phyloP scores from a whole-genome alignment of 2,888 invertebrate genomes.

The Spodoptera littoralis region DNA sequence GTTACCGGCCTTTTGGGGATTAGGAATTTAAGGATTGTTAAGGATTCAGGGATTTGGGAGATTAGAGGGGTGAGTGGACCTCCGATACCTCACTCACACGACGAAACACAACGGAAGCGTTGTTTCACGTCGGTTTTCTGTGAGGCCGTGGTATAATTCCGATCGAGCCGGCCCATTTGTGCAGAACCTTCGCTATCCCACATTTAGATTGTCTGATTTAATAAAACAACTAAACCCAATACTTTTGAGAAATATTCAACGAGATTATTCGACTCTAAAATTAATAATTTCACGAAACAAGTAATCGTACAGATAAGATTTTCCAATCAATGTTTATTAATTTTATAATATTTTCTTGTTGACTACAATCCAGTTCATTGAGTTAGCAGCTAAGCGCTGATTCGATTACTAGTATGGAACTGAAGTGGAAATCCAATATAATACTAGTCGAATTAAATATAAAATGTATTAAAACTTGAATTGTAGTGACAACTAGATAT shows the following conservation, averaged over 20 bases:
- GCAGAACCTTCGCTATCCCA: too few species aligned
- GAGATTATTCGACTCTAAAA: not conserved
- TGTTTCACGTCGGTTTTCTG: too few species aligned
- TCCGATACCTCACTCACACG: too few species aligned
- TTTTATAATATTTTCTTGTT: slow-evolving; percentile 18
- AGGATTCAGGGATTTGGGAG: too few species aligned
- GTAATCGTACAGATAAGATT: not conserved
- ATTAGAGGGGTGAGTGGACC: too few species aligned
- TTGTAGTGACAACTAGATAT: not conserved
- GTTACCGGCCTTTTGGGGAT: too few species aligned
- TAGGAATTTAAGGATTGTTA: too few species aligned
- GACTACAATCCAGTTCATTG: slow-evolving; percentile 10
- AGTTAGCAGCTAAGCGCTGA: slow-evolving; percentile 10
- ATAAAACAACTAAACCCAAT: too few species aligned
- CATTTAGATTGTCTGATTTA: too few species aligned
- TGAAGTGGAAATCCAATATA: slow-evolving; percentile 4
- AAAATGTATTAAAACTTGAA: not conserved
- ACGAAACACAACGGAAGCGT: too few species aligned
- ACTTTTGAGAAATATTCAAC: not conserved
- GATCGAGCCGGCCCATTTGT: too few species aligned
- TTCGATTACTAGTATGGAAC: slow-evolving; percentile 9
- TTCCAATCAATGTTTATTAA: slow-evolving; percentile 3
- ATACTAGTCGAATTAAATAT: slow-evolving; percentile 12
- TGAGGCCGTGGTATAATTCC: too few species aligned
- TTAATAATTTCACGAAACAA: not conserved